phyloP scores from a whole-genome alignment of 2,797 vertebrate species.

The Mormyrus hasselquistii region DNA sequence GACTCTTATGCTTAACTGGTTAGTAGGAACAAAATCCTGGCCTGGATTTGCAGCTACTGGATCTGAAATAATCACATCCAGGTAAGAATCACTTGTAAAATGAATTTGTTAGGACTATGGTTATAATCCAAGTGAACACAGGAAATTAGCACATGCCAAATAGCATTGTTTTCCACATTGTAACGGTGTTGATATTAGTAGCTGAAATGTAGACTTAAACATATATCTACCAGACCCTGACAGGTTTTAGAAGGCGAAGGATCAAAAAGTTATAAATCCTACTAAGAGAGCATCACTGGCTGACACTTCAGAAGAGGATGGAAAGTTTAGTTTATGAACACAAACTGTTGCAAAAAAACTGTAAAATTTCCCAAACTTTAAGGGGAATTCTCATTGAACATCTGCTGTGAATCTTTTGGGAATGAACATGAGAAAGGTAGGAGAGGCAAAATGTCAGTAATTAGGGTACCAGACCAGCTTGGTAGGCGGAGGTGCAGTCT shows the following conservation, averaged over 20 bases:
- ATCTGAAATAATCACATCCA: not conserved
- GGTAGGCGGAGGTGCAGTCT: not conserved
- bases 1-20: not conserved
- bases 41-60: not conserved
- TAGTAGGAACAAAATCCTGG: not conserved
- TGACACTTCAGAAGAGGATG: not conserved
- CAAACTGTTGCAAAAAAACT: not conserved
- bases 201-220: not conserved
- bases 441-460: not conserved
- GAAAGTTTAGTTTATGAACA: not conserved
- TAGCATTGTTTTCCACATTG: not conserved
- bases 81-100: not conserved
- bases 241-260: not conserved
- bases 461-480: not conserved
- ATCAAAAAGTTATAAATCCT: not conserved
- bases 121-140: not conserved
- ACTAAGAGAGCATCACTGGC: not conserved
- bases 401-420: not conserved
- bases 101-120: not conserved
- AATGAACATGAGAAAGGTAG: not conserved
- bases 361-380: not conserved
- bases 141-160: not conserved
- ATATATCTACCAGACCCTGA: not conserved
- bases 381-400: not conserved
- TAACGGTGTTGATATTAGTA: not conserved